Evolutionary conservation across 2,113 vertebrate genomes (phyloP).

Genomic region (Petroica traversi): DNA sequence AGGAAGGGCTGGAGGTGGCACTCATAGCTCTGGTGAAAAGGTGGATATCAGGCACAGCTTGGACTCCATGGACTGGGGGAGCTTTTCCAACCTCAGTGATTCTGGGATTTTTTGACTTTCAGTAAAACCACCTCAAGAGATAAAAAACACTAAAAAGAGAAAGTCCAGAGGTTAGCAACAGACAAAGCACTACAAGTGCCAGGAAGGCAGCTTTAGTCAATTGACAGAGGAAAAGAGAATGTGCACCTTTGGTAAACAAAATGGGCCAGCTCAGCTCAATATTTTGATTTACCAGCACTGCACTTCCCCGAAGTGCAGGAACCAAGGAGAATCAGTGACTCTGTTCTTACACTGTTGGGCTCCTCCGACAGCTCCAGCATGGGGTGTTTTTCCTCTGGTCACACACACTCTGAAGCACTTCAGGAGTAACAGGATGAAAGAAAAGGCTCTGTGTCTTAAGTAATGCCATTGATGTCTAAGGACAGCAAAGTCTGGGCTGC

Average conservation of each 20-base stretch:
- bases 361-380: background rate
- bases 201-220: background rate
- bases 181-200: background rate
- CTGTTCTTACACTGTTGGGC: background rate
- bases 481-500: background rate
- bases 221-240: background rate
- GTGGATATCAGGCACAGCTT: fast-evolving
- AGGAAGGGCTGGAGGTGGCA: background rate
- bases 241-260: background rate
- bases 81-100: fast-evolving
- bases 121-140: background rate
- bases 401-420: background rate
- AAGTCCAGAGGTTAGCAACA: background rate
- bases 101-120: background rate
- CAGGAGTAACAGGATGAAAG: background rate
- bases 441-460: background rate
- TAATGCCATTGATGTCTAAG: background rate
- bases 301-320: background rate
- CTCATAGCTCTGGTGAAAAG: background rate
- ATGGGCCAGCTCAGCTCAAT: background rate
- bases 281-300: background rate
- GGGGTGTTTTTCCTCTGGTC: background rate
- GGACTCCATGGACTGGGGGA: fast-evolving
- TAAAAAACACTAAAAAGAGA: background rate
- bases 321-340: background rate